phyloP scores from a whole-genome alignment of 2,113 vertebrate species.

The Heterocephalus glaber region DNA sequence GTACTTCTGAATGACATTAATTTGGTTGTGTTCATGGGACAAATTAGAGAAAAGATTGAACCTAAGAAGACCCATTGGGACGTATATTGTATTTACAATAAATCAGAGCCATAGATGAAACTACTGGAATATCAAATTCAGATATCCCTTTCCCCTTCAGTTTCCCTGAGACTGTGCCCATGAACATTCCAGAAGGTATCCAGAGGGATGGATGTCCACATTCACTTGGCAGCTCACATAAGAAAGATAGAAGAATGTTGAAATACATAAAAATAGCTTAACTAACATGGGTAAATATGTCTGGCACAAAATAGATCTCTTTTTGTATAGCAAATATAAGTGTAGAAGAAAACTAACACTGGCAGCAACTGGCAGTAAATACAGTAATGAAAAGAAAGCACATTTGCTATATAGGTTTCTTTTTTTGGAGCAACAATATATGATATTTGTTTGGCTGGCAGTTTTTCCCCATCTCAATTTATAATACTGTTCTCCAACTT shows the following conservation, averaged over 20 bases:
- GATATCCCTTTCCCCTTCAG: not conserved
- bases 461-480: not conserved
- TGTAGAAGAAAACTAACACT: not conserved
- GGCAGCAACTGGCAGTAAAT: not conserved
- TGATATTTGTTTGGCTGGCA: not conserved
- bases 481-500: not conserved
- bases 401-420: not conserved
- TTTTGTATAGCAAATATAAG: constrained; percentile 1
- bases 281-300: not conserved
- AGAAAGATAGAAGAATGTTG: not conserved
- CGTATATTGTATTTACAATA: not conserved
- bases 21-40: not conserved
- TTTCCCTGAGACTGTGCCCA: not conserved
- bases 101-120: not conserved
- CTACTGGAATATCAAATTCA: not conserved
- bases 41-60: constrained; percentile 5
- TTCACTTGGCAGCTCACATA: not conserved
- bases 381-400: not conserved
- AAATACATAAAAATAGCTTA: not conserved
- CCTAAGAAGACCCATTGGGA: not conserved
- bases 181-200: not conserved
- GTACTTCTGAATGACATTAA: not conserved
- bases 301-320: not conserved
- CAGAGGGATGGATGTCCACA: not conserved
- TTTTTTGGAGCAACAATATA: not conserved